Conservation (phyloP, 2,797 vertebrate genomes). For the Pygocentrus nattereri region DNA sequence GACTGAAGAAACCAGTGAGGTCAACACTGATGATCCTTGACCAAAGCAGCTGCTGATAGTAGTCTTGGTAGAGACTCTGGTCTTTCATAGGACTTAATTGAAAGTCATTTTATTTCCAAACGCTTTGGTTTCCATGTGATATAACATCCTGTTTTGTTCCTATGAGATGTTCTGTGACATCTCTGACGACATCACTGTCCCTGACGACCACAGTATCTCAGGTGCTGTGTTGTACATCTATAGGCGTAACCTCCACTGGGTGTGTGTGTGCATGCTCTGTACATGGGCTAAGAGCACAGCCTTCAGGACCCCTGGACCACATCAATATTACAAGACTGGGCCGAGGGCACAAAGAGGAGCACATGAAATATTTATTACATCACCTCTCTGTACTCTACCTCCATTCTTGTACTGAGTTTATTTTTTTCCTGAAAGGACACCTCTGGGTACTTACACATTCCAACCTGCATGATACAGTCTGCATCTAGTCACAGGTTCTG, state of each 20-base stretch:
- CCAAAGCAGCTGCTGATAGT: background rate
- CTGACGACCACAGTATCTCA: conserved; percentile 18
- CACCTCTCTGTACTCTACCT: conserved; percentile 41
- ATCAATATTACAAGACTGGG: conserved; percentile 58
- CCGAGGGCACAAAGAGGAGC: conserved; percentile 52
- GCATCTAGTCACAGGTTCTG: conserved; percentile 1
- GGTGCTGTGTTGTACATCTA: conserved; percentile 43
- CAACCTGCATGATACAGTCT: background rate
- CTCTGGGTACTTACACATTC: background rate
- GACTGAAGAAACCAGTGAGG: background rate
- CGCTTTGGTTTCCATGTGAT: background rate
- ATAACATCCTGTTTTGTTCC: background rate
- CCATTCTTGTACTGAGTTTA: conserved; percentile 31
- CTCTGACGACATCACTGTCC: conserved; percentile 17
- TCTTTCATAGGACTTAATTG: too few relatives aligned
- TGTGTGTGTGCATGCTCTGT: background rate
- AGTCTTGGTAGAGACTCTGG: too few relatives aligned
- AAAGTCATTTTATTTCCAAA: background rate
- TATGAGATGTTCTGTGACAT: conserved; percentile 35
- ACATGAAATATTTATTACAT: conserved; percentile 60
- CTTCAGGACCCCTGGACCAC: conserved; percentile 52
- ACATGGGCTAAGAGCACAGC: conserved; percentile 38
- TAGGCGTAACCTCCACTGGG: conserved; percentile 18
- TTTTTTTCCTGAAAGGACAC: conserved; percentile 15
- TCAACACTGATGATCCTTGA: background rate